Base-by-base conservation (phyloP, 37 sponge, comb jelly and placozoan genomes). In the Dysidea cf. avara region DNA sequence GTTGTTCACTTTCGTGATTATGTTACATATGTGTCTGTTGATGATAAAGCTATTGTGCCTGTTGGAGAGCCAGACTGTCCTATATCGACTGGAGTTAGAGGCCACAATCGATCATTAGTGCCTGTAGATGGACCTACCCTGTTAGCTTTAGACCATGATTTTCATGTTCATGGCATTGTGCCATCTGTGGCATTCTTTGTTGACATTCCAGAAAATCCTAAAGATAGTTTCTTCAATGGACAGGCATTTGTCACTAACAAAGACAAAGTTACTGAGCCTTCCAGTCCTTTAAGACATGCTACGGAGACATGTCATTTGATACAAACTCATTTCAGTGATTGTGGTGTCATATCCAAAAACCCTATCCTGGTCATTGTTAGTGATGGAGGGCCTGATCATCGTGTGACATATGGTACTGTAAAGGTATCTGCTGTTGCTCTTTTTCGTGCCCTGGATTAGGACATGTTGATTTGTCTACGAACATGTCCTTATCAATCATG, bases 211-310 rank as follows among this genome's bases (percentile, higher is more conserved):
- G 58, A 35, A 3, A 72, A 20, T 26, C 43, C 17, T 39, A 21
- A 24, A 32, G 74, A 73, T 39, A 31, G 46, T 25, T 73, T 73
- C 30, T 73, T 38, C 61, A 59, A 28, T 40, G 74, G 74, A 43
- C 39, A 77, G 16, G 43, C 74, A 24, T 73, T 73, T 73, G 74
- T 73, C 16, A 73, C 74, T 2, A 73, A 59, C 43, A 73, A 73
- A 47, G 61, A 73, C 43, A 73, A 73, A 59, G 74, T 73, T 35
- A 58, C 74, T n/a, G n/a, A n/a, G n/a, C n/a, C n/a, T n/a, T n/a
- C n/a, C n/a, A n/a, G n/a, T n/a, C n/a, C n/a, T n/a, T 22, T 75
- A 24, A 30, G 76, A 16, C 64, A 75, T 73, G 76, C 76, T 28
- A 39, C 76, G 17, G 76, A 75, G 50, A 16, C 63, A 17, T 26